Percentiles rank a stretch among this genome's conserved stretches.
Evolutionary conservation across 2,797 vertebrate genomes (phyloP).

Genomic region (Crenichthys baileyi): DNA sequence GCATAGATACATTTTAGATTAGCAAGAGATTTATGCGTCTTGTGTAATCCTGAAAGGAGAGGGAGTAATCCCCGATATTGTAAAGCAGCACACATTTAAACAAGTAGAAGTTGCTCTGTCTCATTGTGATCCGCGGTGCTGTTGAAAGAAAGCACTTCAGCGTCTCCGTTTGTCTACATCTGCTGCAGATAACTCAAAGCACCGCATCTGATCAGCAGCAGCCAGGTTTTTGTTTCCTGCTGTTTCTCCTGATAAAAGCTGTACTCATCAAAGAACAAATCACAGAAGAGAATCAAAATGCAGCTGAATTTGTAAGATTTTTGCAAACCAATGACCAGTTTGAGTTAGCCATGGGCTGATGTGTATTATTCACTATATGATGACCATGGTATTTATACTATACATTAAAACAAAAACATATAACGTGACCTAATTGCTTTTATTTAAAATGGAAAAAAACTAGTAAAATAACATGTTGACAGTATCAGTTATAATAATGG

Average conservation of each 20-base stretch:
- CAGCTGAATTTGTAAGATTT: background rate
- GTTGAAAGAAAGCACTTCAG: constrained; percentile 8
- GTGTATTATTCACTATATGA: background rate
- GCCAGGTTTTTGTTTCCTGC: constrained; percentile 24
- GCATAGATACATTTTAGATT: constrained; percentile 65
- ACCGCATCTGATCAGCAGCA: constrained; percentile 42
- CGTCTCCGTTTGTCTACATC: constrained; percentile 38
- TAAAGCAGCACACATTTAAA: constrained; percentile 41
- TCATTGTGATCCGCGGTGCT: constrained; percentile 38
- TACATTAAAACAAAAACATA: background rate
- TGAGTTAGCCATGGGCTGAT: background rate
- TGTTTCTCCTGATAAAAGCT: constrained; percentile 21
- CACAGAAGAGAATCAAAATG: background rate
- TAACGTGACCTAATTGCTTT: background rate
- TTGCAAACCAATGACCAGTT: constrained; percentile 12
- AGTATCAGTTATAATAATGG: background rate
- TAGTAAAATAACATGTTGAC: background rate
- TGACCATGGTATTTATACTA: background rate
- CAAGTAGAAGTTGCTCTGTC: constrained; percentile 48
- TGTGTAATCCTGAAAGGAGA: constrained; percentile 65
- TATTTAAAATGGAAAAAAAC: background rate
- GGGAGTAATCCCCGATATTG: constrained; percentile 62
- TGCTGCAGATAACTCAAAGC: constrained; percentile 38
- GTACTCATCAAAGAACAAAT: constrained; percentile 13
- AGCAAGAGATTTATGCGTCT: constrained; percentile 57